Evolutionary conservation across 2,888 invertebrate genomes (phyloP).

Genomic region (Drosophila anceps): DNA sequence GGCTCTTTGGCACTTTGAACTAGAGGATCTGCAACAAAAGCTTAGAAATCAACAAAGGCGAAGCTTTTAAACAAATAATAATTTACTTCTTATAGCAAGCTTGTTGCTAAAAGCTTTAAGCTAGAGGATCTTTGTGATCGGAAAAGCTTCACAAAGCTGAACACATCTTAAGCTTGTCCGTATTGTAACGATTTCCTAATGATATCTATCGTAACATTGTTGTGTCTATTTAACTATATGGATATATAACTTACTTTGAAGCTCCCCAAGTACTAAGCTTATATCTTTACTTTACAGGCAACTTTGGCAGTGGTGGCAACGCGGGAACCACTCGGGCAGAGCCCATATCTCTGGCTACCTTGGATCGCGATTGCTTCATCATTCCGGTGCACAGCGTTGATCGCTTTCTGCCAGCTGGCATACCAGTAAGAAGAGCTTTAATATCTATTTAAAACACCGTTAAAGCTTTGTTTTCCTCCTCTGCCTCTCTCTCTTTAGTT

Average conservation of each 20-base stretch:
- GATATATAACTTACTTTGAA: background rate
- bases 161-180: constrained; percentile 4
- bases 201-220: constrained; percentile 1
- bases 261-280: constrained; percentile 5
- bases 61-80: background rate
- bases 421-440: constrained; percentile 88
- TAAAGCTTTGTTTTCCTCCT: background rate
- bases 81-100: background rate
- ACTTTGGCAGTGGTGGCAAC: constrained; percentile 67
- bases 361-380: constrained; percentile 96
- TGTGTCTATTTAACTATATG: constrained; percentile 7
- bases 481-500: constrained; percentile 82
- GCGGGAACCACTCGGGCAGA: constrained; percentile 86
- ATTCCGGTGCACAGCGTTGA: constrained; percentile 95
- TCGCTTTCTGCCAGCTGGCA: constrained; percentile 95
- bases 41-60: constrained; percentile 9
- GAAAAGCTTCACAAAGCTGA: constrained; percentile 30
- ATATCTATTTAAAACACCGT: too few species aligned
- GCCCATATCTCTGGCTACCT: constrained; percentile 91
- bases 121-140: constrained; percentile 1
- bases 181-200: constrained; percentile 11
- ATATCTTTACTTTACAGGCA: constrained; percentile 76
- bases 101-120: background rate
- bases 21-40: constrained; percentile 19
- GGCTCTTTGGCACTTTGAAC: background rate